These are phyloP conservation scores for Drosophila miranda DNA, from an alignment of 1,140 invertebrate genomes.

Conservation along the genomic window DNA sequence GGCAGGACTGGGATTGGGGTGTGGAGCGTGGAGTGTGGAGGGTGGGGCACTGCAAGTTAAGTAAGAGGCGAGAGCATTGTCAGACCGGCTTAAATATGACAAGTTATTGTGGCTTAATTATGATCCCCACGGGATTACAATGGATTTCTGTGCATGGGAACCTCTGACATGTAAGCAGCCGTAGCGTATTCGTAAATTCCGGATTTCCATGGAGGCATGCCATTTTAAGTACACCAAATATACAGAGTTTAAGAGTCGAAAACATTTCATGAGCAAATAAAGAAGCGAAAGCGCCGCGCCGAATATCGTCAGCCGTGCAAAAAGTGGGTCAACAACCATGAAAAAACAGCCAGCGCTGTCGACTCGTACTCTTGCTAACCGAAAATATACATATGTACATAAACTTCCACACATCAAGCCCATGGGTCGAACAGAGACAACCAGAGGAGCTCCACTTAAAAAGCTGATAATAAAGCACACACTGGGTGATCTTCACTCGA, in stretches of 20 bases:
- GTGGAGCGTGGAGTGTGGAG: constrained; percentile 2
- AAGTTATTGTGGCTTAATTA: constrained; percentile 80
- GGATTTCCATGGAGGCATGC: too few relatives aligned
- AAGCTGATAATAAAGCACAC: constrained; percentile 31
- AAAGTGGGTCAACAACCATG: constrained; percentile 48
- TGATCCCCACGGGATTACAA: constrained; percentile 68
- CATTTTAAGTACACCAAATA: too few relatives aligned
- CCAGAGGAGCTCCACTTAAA: constrained; percentile 21
- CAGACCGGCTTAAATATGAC: constrained; percentile 65
- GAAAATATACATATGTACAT: constrained; percentile 15
- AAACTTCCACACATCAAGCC: constrained; percentile 1
- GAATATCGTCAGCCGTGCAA: neutral
- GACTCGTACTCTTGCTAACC: neutral
- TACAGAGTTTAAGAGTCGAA: too few relatives aligned
- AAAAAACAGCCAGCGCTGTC: constrained; percentile 24
- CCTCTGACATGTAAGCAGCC: constrained; percentile 8
- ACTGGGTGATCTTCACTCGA: constrained; percentile 19
- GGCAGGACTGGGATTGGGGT: too few relatives aligned
- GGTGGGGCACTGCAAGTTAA: constrained; percentile 11
- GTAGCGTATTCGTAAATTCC: constrained; percentile 1
- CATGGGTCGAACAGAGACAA: constrained; percentile 36
- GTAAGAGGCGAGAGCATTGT: constrained; percentile 33
- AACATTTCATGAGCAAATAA: too few relatives aligned
- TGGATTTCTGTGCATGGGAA: constrained; percentile 37
- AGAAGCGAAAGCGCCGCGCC: neutral